Conservation (phyloP, 2,797 vertebrate species). For the Coregonus sp. region DNA sequence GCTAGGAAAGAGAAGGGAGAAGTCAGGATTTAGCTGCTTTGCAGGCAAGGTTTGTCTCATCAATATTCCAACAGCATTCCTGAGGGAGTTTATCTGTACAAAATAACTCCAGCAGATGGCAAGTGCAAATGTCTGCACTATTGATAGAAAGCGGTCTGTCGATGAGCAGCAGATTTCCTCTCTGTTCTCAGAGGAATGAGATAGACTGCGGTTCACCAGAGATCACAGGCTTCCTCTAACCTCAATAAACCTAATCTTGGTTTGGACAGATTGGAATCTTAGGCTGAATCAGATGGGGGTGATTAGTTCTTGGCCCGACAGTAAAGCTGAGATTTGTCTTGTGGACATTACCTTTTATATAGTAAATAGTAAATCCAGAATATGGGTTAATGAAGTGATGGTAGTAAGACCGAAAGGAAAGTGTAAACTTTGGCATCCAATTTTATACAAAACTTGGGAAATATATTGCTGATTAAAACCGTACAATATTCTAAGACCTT, state of each 20-base stretch:
- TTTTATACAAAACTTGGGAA: background rate
- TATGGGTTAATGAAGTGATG: background rate
- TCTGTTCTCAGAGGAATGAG: background rate
- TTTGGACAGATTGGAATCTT: no score
- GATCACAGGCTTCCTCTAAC: background rate
- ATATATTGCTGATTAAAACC: background rate
- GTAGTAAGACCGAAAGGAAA: background rate
- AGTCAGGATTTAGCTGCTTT: slow-evolving; percentile 2
- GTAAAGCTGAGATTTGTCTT: slow-evolving; percentile 3
- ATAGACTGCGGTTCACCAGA: background rate
- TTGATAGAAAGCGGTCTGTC: background rate
- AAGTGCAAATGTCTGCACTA: slow-evolving; percentile 8
- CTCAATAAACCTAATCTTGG: background rate
- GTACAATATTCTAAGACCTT: background rate
- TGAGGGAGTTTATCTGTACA: background rate
- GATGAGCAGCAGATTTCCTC: background rate
- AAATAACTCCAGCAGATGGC: background rate
- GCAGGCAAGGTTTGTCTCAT: background rate
- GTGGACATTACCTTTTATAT: background rate
- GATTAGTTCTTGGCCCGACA: background rate
- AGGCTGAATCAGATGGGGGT: background rate
- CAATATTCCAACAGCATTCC: background rate
- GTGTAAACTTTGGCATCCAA: background rate
- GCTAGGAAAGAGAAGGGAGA: background rate
- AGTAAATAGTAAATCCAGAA: background rate